A percentile compares a stretch with the other conserved stretches of the same genome.
These are phyloP conservation scores for Ceratosolen solmsi DNA, from an alignment of 1,140 invertebrate genomes.

Conservation along the genomic window DNA sequence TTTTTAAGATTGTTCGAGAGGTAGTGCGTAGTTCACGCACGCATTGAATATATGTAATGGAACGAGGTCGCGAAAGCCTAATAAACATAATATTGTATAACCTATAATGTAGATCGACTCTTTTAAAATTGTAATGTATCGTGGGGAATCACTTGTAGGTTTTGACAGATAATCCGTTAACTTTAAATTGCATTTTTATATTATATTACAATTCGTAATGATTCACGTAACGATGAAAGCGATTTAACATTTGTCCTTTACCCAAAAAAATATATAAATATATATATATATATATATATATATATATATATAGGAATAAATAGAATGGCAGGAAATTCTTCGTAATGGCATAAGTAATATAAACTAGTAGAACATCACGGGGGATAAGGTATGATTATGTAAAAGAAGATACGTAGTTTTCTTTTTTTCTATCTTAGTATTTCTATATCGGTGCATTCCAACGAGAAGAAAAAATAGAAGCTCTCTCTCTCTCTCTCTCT, in stretches of 20 bases:
- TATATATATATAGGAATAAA: too few species aligned
- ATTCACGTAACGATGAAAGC: not conserved
- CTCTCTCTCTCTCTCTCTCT: not conserved
- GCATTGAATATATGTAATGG: too few species aligned
- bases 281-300: too few species aligned
- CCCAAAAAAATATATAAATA: too few species aligned
- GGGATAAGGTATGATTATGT: slow-evolving; percentile 24
- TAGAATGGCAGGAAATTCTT: not conserved
- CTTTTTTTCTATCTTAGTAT: not conserved
- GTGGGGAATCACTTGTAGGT: not conserved
- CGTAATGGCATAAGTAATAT: not conserved
- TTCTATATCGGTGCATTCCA: slow-evolving; percentile 16
- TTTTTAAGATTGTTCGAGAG: too few species aligned
- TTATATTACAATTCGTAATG: not conserved
- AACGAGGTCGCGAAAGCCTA: not conserved
- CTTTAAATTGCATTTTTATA: not conserved
- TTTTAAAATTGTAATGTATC: not conserved
- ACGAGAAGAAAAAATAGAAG: slow-evolving; percentile 20
- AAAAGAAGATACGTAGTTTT: slow-evolving; percentile 10
- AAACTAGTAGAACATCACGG: slow-evolving; percentile 2
- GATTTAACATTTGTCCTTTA: not conserved
- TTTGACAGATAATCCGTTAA: not conserved
- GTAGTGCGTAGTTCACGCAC: too few species aligned
- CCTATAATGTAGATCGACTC: not conserved
- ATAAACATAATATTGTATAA: too few species aligned